Conservation (phyloP, 23 tunicate genomes). For the Halocynthia roretzi region DNA sequence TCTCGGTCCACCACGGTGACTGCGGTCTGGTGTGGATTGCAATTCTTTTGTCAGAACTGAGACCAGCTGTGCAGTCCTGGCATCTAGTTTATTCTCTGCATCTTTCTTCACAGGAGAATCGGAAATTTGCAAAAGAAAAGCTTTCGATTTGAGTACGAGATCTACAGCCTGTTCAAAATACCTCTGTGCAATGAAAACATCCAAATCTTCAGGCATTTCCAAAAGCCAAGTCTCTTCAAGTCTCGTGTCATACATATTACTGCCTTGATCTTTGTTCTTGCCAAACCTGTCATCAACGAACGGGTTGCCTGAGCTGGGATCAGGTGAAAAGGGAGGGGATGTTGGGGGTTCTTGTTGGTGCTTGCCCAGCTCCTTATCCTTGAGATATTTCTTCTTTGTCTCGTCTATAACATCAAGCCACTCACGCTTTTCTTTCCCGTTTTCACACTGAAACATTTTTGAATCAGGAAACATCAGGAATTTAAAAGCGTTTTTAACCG, state of each 20-base stretch:
- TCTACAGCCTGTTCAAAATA: constrained; percentile 84
- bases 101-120: constrained; percentile 37
- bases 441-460: constrained; percentile 91
- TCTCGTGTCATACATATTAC: constrained; percentile 14
- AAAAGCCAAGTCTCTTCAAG: constrained; percentile 62
- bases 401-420: constrained; percentile 90
- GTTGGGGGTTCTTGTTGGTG: constrained; percentile 23
- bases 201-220: constrained; percentile 96
- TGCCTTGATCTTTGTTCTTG: not conserved
- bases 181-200: constrained; percentile 92
- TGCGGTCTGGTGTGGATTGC: constrained; percentile 71
- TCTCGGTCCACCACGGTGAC: constrained; percentile 81
- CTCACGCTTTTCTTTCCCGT: constrained; percentile 84
- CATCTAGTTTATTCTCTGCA: constrained; percentile 30
- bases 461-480: constrained; percentile 76
- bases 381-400: constrained; percentile 58
- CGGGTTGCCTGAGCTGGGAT: constrained; percentile 6
- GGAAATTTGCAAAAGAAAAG: constrained; percentile 21
- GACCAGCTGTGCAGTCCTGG: constrained; percentile 57
- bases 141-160: constrained; percentile 42
- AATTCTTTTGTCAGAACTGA: constrained; percentile 73
- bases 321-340: constrained; percentile 32
- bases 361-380: constrained; percentile 27
- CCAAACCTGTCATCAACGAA: not conserved
- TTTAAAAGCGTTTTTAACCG: constrained; percentile 88